phyloP scores from a whole-genome alignment of 2,113 vertebrate genomes.

The Furnarius figulus region DNA sequence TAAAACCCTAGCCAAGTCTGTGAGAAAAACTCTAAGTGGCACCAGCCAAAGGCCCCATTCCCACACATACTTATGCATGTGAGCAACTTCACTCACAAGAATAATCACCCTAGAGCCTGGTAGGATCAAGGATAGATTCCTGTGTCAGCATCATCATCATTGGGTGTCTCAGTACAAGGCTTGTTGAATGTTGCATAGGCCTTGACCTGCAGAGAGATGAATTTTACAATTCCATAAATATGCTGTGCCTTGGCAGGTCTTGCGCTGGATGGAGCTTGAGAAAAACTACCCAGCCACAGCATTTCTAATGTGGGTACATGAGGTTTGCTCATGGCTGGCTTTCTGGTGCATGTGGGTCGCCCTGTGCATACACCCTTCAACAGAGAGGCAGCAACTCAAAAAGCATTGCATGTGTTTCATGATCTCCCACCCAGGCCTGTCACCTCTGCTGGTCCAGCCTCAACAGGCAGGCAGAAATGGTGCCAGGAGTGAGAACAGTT shows the following conservation, averaged over 20 bases:
- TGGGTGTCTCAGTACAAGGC: neutral
- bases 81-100: neutral
- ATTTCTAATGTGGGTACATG: neutral
- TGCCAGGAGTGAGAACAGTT: neutral
- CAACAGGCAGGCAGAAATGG: accelerated
- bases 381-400: neutral
- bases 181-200: neutral
- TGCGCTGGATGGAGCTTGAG: neutral
- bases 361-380: neutral
- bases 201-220: constrained; percentile 1
- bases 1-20: neutral
- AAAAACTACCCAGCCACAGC: neutral
- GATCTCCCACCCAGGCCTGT: neutral
- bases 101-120: neutral
- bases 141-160: neutral
- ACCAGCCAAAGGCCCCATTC: neutral
- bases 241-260: neutral
- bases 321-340: neutral
- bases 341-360: accelerated
- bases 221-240: constrained; percentile 42
- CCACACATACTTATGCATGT: neutral
- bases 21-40: constrained; percentile 5
- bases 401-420: accelerated
- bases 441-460: neutral
- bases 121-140: neutral